phyloP scores from a whole-genome alignment of 2,888 invertebrate species.

The Caradrina kadenii region DNA sequence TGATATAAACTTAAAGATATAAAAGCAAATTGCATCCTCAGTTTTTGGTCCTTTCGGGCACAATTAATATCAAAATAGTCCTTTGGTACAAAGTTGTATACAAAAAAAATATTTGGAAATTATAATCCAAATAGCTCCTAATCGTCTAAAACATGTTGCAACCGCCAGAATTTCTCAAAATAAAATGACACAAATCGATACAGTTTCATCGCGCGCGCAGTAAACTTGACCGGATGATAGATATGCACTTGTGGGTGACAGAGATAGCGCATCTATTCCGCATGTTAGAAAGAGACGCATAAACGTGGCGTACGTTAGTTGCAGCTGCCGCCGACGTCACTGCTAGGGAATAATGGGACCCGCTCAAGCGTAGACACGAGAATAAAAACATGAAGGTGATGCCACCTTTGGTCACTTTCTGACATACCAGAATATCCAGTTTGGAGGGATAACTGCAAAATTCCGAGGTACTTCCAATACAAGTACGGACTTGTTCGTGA shows the following conservation, averaged over 20 bases:
- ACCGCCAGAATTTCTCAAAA: conserved; percentile 48
- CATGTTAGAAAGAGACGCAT: conserved; percentile 75
- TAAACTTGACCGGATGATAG: conserved; percentile 83
- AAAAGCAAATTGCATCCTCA: neutral
- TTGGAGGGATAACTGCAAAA: conserved; percentile 45
- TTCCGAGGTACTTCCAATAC: conserved; percentile 17
- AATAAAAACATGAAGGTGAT: conserved; percentile 75
- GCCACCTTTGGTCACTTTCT: conserved; percentile 69
- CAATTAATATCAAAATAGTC: neutral
- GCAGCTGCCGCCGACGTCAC: conserved; percentile 89
- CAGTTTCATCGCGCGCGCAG: conserved; percentile 75
- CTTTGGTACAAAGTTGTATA: neutral
- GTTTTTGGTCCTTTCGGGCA: neutral
- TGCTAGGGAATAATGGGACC: conserved; percentile 84
- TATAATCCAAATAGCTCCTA: neutral
- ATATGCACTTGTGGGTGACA: conserved; percentile 76
- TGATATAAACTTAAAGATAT: conserved; percentile 6
- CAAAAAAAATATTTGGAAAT: neutral
- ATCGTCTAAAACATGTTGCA: neutral
- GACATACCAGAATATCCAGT: conserved; percentile 55
- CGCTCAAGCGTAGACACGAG: conserved; percentile 81
- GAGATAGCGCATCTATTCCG: conserved; percentile 67
- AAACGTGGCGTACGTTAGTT: conserved; percentile 83
- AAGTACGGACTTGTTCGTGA: conserved; percentile 23
- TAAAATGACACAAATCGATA: conserved; percentile 78